These are phyloP conservation scores for Scrobipalpa costella DNA, from an alignment of 2,888 invertebrate genomes.

Conservation along the genomic window DNA sequence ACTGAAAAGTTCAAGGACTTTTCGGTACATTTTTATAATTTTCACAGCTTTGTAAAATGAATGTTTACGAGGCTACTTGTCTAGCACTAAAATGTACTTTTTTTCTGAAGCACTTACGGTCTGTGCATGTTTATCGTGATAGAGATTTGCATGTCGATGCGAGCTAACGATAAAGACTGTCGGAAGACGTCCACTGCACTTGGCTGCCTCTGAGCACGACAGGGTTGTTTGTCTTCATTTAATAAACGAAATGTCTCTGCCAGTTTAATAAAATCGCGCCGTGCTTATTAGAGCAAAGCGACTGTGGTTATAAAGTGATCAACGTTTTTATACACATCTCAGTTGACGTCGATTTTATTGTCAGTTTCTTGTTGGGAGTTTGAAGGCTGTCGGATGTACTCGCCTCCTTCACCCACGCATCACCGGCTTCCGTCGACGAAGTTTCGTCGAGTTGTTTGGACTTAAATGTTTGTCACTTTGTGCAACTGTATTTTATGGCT, in stretches of 20 bases:
- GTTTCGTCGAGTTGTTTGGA: not conserved
- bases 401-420: not conserved
- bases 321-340: conserved; percentile 19
- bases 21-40: not conserved
- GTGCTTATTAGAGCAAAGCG: conserved; percentile 22
- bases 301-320: conserved; percentile 22
- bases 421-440: conserved; percentile 7
- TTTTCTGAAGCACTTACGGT: too few relatives aligned
- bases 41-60: not conserved
- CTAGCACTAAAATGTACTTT: not conserved
- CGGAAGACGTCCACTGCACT: conserved; percentile 39
- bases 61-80: not conserved
- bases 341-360: conserved; percentile 16
- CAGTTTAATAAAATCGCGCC: not conserved
- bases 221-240: conserved; percentile 6
- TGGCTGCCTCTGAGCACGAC: conserved; percentile 40
- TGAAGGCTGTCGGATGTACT: conserved; percentile 9
- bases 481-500: conserved; percentile 1
- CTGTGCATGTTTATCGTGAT: conserved; percentile 41
- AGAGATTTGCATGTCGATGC: conserved; percentile 58
- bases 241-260: conserved; percentile 7
- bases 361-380: conserved; percentile 8
- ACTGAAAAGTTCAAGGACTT: not conserved
- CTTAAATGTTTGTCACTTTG: conserved; percentile 13
- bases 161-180: conserved; percentile 47